phyloP scores from a whole-genome alignment of 2,113 vertebrate genomes.

The Empidonax alnorum region DNA sequence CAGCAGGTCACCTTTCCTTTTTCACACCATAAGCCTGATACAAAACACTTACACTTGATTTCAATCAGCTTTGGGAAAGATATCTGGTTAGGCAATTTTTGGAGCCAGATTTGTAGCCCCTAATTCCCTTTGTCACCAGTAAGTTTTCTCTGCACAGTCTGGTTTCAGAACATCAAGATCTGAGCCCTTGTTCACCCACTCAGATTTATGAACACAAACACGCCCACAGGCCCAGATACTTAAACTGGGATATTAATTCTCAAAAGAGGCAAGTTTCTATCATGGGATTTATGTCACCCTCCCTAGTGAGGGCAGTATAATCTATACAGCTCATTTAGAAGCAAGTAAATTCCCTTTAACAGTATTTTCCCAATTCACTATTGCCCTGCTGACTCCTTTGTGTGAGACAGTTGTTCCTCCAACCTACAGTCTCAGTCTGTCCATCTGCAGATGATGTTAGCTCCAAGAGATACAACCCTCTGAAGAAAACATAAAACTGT shows the following conservation, averaged over 20 bases:
- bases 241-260: not conserved
- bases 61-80: not conserved
- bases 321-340: not conserved
- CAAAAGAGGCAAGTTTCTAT: not conserved
- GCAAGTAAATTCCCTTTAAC: not conserved
- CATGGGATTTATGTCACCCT: not conserved
- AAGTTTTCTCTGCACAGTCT: not conserved
- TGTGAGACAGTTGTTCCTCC: not conserved
- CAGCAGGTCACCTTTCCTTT: not conserved
- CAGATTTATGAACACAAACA: not conserved
- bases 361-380: not conserved
- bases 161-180: not conserved
- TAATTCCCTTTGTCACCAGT: not conserved
- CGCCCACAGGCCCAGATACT: not conserved
- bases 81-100: not conserved
- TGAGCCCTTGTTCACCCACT: not conserved
- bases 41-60: not conserved
- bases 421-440: not conserved
- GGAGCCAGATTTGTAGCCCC: not conserved
- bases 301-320: not conserved
- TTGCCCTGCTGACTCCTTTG: not conserved
- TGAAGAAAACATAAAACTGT: not conserved
- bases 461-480: not conserved
- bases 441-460: not conserved
- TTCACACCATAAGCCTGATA: not conserved